These are phyloP conservation scores for Coremacera marginata DNA, from an alignment of 2,888 invertebrate species.

Conservation along the genomic window DNA sequence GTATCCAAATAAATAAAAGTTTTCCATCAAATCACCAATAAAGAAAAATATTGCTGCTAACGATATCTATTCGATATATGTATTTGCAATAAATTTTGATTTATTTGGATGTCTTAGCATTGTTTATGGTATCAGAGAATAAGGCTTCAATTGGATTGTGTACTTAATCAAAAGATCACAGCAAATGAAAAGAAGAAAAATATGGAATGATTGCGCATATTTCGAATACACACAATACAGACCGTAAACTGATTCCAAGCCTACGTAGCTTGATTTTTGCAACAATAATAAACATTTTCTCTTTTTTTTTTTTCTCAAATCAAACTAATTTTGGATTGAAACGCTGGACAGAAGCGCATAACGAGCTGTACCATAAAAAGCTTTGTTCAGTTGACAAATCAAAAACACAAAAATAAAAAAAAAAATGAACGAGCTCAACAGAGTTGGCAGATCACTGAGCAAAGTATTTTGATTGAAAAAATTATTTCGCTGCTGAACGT, in stretches of 20 bases:
- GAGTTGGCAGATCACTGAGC: constrained; percentile 3
- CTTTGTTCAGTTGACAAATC: constrained; percentile 18
- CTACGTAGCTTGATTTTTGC: background rate
- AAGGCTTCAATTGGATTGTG: too few species aligned
- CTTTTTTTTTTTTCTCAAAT: background rate
- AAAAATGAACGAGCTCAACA: background rate
- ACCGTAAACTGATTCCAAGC: background rate
- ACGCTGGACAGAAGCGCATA: constrained; percentile 6
- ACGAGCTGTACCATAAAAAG: constrained; percentile 24
- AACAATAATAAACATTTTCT: background rate
- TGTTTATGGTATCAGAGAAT: too few species aligned
- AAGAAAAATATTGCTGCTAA: too few species aligned
- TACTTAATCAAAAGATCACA: too few species aligned
- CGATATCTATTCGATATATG: too few species aligned
- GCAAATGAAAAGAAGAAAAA: too few species aligned
- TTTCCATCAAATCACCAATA: too few species aligned
- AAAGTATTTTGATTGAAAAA: background rate
- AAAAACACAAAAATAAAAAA: background rate
- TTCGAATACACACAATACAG: too few species aligned
- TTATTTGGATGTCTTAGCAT: too few species aligned
- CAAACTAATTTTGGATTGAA: constrained; percentile 15
- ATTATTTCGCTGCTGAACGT: background rate
- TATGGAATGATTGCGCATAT: too few species aligned
- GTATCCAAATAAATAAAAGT: too few species aligned
- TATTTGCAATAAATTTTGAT: too few species aligned